Evolutionary conservation across 2,797 vertebrate species (phyloP).

Genomic region (Otolemur crassicaudatus): DNA sequence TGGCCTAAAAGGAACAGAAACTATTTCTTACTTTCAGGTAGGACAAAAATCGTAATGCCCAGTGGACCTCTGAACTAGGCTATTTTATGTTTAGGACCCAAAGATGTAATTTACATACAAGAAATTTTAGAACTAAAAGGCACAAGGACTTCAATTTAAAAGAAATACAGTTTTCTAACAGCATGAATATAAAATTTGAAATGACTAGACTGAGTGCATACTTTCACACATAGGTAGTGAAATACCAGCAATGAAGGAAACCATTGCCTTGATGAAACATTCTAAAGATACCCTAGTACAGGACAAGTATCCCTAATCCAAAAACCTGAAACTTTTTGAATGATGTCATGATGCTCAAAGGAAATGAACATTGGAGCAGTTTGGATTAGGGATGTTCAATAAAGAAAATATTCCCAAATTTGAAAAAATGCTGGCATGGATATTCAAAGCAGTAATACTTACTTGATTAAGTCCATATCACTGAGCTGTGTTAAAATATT

Average conservation of each 20-base stretch:
- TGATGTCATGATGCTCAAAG: not conserved
- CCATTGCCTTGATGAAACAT: not conserved
- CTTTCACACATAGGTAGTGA: not conserved
- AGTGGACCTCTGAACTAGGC: not conserved
- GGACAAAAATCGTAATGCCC: not conserved
- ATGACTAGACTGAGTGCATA: not conserved
- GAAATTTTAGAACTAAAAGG: conserved; percentile 21
- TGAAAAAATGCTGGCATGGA: not conserved
- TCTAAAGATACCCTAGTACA: not conserved
- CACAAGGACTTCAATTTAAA: conserved; percentile 5
- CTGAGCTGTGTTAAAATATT: conserved; percentile 91
- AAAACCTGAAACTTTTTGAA: not conserved
- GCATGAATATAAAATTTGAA: conserved; percentile 24
- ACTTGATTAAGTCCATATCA: conserved; percentile 94
- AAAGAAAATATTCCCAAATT: not conserved
- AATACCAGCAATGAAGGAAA: not conserved
- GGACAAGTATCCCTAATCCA: not conserved
- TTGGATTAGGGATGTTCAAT: not conserved
- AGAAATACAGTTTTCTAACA: not conserved
- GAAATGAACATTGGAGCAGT: not conserved
- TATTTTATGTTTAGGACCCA: not conserved
- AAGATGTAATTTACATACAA: not conserved
- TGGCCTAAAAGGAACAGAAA: not conserved
- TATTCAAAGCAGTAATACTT: conserved; percentile 75
- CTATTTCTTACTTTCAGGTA: not conserved